phyloP scores from a whole-genome alignment of 2,888 invertebrate genomes.

The Bugulina stolonifera region DNA sequence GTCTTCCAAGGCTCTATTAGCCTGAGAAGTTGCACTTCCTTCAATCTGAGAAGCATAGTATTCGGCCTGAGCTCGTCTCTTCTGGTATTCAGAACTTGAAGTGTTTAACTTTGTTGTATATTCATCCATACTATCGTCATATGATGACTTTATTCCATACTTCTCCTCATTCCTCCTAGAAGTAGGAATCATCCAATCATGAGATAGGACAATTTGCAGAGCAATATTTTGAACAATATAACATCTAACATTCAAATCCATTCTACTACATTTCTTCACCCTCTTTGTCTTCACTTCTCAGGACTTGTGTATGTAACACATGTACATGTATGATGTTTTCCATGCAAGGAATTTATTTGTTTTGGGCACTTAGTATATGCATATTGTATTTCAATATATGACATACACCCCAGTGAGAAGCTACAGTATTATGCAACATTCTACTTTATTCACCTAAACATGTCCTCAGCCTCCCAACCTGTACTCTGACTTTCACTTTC shows the following conservation, averaged over 20 bases:
- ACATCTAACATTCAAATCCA: too few relatives aligned
- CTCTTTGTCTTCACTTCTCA: too few relatives aligned
- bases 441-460: conserved; percentile 17
- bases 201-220: not conserved
- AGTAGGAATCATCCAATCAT: too few relatives aligned
- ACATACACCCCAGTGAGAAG: too few relatives aligned
- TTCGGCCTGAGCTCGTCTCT: not conserved
- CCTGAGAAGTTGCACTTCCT: not conserved
- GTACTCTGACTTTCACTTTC: not conserved
- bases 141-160: not conserved
- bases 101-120: not conserved
- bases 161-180: not conserved
- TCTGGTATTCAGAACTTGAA: not conserved
- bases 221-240: too few relatives aligned
- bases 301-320: too few relatives aligned
- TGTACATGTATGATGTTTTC: too few relatives aligned
- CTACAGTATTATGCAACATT: too few relatives aligned
- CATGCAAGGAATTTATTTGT: too few relatives aligned
- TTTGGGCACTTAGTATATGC: too few relatives aligned
- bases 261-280: too few relatives aligned
- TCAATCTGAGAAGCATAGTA: not conserved
- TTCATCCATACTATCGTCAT: not conserved
- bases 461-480: not conserved
- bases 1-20: not conserved
- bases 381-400: too few relatives aligned